Conservation (phyloP, 2,797 vertebrate genomes). For the Pterois miles region DNA sequence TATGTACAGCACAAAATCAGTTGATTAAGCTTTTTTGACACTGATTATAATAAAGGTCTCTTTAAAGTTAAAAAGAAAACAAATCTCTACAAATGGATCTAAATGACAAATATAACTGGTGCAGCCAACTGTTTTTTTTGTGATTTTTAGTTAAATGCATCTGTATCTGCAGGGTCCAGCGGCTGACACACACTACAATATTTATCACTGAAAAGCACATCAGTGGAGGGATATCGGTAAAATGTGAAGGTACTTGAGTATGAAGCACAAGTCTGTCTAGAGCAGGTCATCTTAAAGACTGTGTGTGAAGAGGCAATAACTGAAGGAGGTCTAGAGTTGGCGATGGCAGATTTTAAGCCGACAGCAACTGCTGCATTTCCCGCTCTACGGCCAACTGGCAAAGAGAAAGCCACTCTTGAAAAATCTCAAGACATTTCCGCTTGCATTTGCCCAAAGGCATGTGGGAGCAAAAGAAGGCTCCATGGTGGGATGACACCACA, state of each 20-base stretch:
- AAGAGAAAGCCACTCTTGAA: conserved; percentile 2
- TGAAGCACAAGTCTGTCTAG: background rate
- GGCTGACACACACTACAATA: background rate
- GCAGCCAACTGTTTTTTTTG: background rate
- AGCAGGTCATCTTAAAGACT: background rate
- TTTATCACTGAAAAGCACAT: background rate
- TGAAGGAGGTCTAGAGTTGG: background rate
- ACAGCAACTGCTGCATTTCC: background rate
- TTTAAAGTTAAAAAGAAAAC: background rate
- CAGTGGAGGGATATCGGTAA: background rate
- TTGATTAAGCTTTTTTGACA: conserved; percentile 51
- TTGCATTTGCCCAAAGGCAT: conserved; percentile 1
- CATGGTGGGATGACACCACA: background rate
- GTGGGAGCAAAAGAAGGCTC: background rate
- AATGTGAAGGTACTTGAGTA: background rate
- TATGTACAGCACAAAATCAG: conserved; percentile 9
- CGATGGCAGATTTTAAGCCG: too few relatives aligned
- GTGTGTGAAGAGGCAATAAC: background rate
- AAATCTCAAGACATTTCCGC: background rate
- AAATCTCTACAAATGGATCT: background rate
- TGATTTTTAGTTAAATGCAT: background rate
- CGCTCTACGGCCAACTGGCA: background rate
- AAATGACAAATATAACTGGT: background rate
- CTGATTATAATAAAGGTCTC: background rate
- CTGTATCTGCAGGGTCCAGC: background rate